A percentile compares a stretch with the other conserved stretches of the same genome.
These are phyloP conservation scores for Pyrgus malvae DNA, from an alignment of 2,888 invertebrate genomes.

Conservation along the genomic window DNA sequence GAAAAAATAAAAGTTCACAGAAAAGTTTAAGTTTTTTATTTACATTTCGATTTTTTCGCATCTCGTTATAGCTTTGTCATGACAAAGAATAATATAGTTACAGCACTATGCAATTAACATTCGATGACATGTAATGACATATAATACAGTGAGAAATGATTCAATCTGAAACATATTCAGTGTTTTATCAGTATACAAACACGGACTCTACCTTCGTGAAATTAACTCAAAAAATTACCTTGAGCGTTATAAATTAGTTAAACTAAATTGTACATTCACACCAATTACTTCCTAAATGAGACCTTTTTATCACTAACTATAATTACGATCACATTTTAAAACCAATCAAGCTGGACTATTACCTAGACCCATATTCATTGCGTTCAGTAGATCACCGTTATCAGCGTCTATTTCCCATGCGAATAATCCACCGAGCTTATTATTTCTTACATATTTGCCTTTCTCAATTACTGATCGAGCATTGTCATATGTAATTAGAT, in stretches of 20 bases:
- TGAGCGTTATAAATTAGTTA: slow-evolving; percentile 21
- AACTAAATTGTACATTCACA: slow-evolving; percentile 14
- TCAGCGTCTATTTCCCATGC: slow-evolving; percentile 78
- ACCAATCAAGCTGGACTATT: slow-evolving; percentile 50
- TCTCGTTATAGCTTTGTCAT: background rate
- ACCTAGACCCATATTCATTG: slow-evolving; percentile 74
- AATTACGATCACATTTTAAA: slow-evolving; percentile 40
- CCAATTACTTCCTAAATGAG: slow-evolving; percentile 41
- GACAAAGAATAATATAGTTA: too few relatives aligned
- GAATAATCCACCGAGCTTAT: slow-evolving; percentile 71
- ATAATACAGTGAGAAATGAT: background rate
- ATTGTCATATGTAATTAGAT: slow-evolving; percentile 71
- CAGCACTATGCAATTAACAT: too few relatives aligned
- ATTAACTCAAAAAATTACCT: background rate
- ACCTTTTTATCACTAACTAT: slow-evolving; percentile 44
- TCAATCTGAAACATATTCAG: too few relatives aligned
- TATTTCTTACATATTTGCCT: slow-evolving; percentile 72
- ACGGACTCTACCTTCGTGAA: too few relatives aligned
- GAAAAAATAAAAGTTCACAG: background rate
- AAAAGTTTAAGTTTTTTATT: background rate
- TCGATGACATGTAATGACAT: background rate
- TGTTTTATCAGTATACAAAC: too few relatives aligned
- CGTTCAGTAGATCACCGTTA: slow-evolving; percentile 72
- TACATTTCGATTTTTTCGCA: background rate
- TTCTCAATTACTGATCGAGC: slow-evolving; percentile 72